Base-by-base conservation (phyloP, 2,888 invertebrate genomes). In the Trachelus iudaicus region DNA sequence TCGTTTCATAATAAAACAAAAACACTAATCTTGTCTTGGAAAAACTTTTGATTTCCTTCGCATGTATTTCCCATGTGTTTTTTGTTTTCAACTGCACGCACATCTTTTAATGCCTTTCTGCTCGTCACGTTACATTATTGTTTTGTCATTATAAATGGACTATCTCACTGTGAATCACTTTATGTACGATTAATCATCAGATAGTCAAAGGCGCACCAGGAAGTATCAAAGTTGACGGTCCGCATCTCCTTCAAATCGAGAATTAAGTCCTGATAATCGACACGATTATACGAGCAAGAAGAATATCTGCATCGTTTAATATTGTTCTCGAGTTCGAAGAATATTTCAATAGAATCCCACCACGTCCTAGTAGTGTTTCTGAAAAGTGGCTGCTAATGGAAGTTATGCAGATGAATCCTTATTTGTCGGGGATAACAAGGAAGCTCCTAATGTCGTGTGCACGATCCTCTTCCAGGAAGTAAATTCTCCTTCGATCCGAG, bases 401-500 rank as follows among this genome's bases (percentile, higher is more conserved):
- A 56, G 56, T 56, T 23, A 56, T 56, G 23, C 56, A 56, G 56
- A 56, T 23, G 56, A 56, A 56, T 56, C 23, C 23, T 23, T 56
- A 56, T 56, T 15, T 56, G 6, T 23, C 23, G 9, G 56, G 23
- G 23, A 56, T 23, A 9, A 56, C 15, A 23, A 56, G 56, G 56
- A 56, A 56, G 56, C 56, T 56, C 56, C 56, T 56, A 56, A 56
- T 56, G 56, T 23, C 56, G 56, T 56, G 23, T 56, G 23, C 56
- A 90, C 56, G 56, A 56, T 56, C 56, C 56, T 56, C 56, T 56
- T 92, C 83, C 92, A 94, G 94, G 94, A 88, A 94, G 94, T 85
- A 94, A 94, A 91, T 94, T 94, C 89, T 94, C 94, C 75, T 94
- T 94, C 89, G 94, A 94, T 90, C 94, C 94, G 76, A 94, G 94